Percentiles rank a stretch among this genome's conserved stretches.
Conservation (phyloP, 2,113 vertebrate species). For the Abramis brama region DNA sequence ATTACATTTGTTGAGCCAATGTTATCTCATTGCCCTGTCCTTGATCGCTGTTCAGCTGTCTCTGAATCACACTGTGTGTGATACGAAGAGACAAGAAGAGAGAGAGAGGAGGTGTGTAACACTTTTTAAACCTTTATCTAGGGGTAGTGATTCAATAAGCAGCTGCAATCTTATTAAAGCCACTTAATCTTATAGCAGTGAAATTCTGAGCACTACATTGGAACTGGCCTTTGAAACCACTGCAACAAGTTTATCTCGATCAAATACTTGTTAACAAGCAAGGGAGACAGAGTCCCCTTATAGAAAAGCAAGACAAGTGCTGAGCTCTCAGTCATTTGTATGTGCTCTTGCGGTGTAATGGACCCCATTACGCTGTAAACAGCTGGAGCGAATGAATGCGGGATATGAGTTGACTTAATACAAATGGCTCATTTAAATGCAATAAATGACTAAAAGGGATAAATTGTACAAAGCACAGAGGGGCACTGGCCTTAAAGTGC, state of each 20-base stretch:
- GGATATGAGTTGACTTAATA: conserved; percentile 3
- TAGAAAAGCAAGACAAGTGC: neutral
- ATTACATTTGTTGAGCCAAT: conserved; percentile 35
- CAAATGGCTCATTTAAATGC: conserved; percentile 37
- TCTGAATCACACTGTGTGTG: conserved; percentile 1
- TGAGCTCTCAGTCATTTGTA: conserved; percentile 25
- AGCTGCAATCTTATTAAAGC: conserved; percentile 42
- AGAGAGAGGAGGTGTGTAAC: conserved; percentile 8
- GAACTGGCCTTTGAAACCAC: neutral
- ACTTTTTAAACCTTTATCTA: conserved; percentile 38
- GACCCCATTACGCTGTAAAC: conserved; percentile 33
- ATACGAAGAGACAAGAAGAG: neutral
- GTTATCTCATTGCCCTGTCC: conserved; percentile 43
- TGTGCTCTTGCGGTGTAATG: conserved; percentile 16
- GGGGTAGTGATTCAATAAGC: conserved; percentile 13
- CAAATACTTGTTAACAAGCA: conserved; percentile 16
- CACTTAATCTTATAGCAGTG: conserved; percentile 34
- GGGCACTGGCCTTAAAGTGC: conserved; percentile 24
- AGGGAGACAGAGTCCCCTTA: neutral
- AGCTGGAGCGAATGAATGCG: conserved; percentile 15
- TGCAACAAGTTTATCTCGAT: conserved; percentile 25
- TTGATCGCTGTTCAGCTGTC: conserved; percentile 24
- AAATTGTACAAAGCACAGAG: conserved; percentile 17
- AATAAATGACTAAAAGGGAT: conserved; percentile 34
- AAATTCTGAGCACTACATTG: conserved; percentile 13